Percentiles rank a stretch among this genome's conserved stretches.
Conservation (phyloP, 2,113 vertebrate species). For the Isurus oxyrinchus region DNA sequence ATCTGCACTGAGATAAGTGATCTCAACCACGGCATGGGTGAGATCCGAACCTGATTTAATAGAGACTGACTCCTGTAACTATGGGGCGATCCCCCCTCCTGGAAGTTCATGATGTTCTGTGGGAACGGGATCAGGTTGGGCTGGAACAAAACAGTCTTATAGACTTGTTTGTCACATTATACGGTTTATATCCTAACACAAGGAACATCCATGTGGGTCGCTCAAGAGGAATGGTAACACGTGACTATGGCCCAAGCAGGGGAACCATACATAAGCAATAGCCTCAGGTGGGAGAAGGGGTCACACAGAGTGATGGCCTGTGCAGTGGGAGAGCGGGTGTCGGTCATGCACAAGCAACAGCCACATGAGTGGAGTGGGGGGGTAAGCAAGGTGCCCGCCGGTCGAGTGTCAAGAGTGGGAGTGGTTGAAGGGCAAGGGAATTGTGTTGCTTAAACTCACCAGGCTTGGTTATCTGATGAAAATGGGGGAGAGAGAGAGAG, state of each 20-base stretch:
- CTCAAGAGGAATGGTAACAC: neutral
- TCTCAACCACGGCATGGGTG: neutral
- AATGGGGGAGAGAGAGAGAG: too few relatives aligned
- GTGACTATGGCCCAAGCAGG: neutral
- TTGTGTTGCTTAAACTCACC: neutral
- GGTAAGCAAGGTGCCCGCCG: neutral
- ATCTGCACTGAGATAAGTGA: neutral
- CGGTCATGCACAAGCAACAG: neutral
- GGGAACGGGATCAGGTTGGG: neutral
- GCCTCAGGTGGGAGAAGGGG: neutral
- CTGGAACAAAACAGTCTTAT: neutral
- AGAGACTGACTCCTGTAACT: neutral
- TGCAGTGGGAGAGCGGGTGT: too few relatives aligned
- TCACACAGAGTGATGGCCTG: neutral
- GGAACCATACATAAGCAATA: too few relatives aligned
- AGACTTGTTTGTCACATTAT: neutral
- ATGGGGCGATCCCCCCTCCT: neutral
- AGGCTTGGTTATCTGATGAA: too few relatives aligned
- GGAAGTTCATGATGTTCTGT: neutral
- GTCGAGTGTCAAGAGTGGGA: neutral
- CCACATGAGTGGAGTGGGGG: neutral
- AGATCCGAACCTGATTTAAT: too few relatives aligned
- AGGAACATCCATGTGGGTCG: neutral
- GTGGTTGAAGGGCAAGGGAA: too few relatives aligned
- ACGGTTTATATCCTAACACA: neutral